Percentiles rank a stretch among this genome's conserved stretches.
Evolutionary conservation across 2,888 invertebrate genomes (phyloP).

Genomic region (Ptilodon capucinus): DNA sequence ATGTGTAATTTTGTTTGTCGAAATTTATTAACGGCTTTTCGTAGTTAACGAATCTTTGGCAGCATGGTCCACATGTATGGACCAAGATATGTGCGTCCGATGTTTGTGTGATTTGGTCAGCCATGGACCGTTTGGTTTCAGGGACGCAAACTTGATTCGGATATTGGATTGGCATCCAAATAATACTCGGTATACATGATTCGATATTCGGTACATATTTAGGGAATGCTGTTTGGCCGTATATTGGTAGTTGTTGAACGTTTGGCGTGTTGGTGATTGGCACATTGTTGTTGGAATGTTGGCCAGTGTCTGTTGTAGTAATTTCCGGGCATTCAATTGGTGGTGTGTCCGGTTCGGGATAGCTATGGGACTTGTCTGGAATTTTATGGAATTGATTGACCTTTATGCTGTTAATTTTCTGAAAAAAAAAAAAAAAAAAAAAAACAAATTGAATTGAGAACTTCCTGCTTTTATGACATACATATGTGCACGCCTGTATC

Average conservation of each 20-base stretch:
- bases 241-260: constrained; percentile 17
- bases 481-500: no score
- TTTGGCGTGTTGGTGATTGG: neutral
- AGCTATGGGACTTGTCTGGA: constrained; percentile 30
- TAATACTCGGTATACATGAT: constrained; percentile 21
- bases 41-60: constrained; percentile 28
- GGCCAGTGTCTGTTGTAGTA: neutral
- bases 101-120: constrained; percentile 17
- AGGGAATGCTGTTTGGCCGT: constrained; percentile 41
- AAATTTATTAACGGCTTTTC: constrained; percentile 7
- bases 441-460: no score
- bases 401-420: neutral
- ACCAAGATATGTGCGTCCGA: constrained; percentile 9
- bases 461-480: no score
- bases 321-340: constrained; percentile 19
- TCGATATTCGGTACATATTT: constrained; percentile 27
- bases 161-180: constrained; percentile 37
- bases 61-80: constrained; percentile 25
- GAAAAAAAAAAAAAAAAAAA: neutral
- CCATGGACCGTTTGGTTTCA: constrained; percentile 2
- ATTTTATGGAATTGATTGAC: constrained; percentile 13
- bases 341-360: constrained; percentile 46
- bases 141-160: constrained; percentile 21
- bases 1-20: constrained; percentile 7
- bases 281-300: neutral